These are phyloP conservation scores for Diploptera punctata DNA, from an alignment of 2,888 invertebrate genomes.

Conservation along the genomic window DNA sequence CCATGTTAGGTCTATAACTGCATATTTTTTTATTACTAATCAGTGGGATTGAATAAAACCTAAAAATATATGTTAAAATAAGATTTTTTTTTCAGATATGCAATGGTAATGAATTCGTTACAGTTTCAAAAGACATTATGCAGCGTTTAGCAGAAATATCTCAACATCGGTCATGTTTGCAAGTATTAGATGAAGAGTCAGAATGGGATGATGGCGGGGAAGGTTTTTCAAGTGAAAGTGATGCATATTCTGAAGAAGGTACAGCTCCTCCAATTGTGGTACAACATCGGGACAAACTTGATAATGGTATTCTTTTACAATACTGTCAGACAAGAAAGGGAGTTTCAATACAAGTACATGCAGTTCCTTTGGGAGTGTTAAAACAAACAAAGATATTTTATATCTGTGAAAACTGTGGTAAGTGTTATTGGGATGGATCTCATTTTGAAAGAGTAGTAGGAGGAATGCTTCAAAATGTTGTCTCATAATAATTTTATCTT, in stretches of 20 bases:
- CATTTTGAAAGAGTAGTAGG: conserved; percentile 51
- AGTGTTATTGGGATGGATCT: conserved; percentile 73
- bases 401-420: conserved; percentile 76
- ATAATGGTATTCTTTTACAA: conserved; percentile 53
- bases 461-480: conserved; percentile 23
- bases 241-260: conserved; percentile 42
- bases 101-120: conserved; percentile 58
- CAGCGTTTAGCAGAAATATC: conserved; percentile 49
- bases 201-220: not conserved
- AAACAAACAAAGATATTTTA: conserved; percentile 63
- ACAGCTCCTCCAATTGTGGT: conserved; percentile 39
- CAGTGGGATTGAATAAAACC: too few relatives aligned
- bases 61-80: too few relatives aligned
- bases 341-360: conserved; percentile 62
- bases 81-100: conserved; percentile 55
- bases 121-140: conserved; percentile 56
- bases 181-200: not conserved
- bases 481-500: too few relatives aligned
- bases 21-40: too few relatives aligned
- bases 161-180: not conserved
- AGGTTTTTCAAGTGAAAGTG: conserved; percentile 54
- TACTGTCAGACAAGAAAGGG: conserved; percentile 62
- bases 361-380: conserved; percentile 57
- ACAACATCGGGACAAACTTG: conserved; percentile 42
- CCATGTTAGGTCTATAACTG: too few relatives aligned